Evolutionary conservation across 2,797 vertebrate species (phyloP), one percentile per base, ranked within the genome.

Genomic region (Mastacembelus armatus): DNA sequence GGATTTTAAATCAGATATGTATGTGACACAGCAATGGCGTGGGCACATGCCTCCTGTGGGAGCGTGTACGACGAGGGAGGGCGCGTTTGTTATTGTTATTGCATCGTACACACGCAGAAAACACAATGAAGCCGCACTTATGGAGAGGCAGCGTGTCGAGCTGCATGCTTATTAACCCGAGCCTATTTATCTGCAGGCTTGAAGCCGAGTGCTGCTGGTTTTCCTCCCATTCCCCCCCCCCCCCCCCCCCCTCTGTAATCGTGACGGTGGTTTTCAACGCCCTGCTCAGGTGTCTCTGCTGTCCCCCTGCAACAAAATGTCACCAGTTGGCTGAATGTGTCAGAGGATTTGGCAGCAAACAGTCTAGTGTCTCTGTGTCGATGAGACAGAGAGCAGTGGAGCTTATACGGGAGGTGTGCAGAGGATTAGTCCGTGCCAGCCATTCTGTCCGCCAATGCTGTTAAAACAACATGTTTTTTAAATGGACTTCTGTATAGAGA

Each of bases 61-160:
- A 3, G 63, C 58, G 3, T 36, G 59, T n/a, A 42, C 3, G 5
- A 2, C 21, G 10, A 21, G 26, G 49, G 56, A 18, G 71, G 57
- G 70, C 3, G 49, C 60, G 59, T 78, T 77, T 81, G 78, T 78
- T 82, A 16, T 80, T 72, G 67, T 88, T 74, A 4, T 48, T 68
- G 49, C 61, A 66, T 60, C 42, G 32, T 7, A 29, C 51, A 21
- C 49, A 33, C 32, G n/a, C 43, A 60, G 2, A 66, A 74, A 54
- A 30, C 54, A 62, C 60, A 59, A 68, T 14, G 38, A 72, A 36
- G 24, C 19, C 51, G 40, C 54, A 24, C 18, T 7, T 6, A 3
- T 14, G 10, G 15, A 27, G 7, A 21, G 35, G 35, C 33, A 19
- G n/a, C 7, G n/a, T n/a, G n/a, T 24, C 8, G 35, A 16, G 45